A percentile compares a stretch with the other conserved stretches of the same genome.
These are phyloP conservation scores for Myopa testacea DNA, from an alignment of 2,888 invertebrate genomes.

Conservation along the genomic window DNA sequence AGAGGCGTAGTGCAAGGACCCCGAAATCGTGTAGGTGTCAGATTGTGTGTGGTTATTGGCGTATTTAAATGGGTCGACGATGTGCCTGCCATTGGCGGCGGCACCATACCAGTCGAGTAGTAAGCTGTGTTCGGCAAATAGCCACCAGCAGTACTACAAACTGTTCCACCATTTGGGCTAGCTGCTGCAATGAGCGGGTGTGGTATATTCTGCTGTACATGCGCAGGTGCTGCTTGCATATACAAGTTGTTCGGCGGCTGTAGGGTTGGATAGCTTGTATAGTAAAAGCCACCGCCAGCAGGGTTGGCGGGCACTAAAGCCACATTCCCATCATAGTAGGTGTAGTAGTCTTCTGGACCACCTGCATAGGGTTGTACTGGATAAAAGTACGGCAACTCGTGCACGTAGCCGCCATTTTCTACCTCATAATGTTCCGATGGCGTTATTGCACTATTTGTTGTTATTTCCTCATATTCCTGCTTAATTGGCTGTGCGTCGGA, in stretches of 20 bases:
- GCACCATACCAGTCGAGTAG: constrained; percentile 16
- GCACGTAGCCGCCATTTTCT: constrained; percentile 45
- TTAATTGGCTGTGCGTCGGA: constrained; percentile 14
- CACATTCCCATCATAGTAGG: constrained; percentile 51
- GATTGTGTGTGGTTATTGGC: constrained; percentile 1
- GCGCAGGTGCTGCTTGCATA: constrained; percentile 45
- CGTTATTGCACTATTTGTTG: neutral
- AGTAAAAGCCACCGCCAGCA: constrained; percentile 45
- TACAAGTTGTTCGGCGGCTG: constrained; percentile 46
- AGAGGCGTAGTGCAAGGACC: constrained; percentile 40
- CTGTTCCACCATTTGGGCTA: neutral
- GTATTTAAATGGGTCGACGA: constrained; percentile 8
- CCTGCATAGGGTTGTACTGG: constrained; percentile 45
- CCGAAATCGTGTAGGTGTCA: constrained; percentile 12
- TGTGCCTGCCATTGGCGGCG: neutral
- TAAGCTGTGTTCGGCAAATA: constrained; percentile 13
- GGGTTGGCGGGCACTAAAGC: constrained; percentile 47
- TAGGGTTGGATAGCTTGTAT: constrained; percentile 43
- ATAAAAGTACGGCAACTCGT: constrained; percentile 49
- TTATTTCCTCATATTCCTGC: constrained; percentile 18
- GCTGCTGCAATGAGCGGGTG: constrained; percentile 26
- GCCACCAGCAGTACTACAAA: constrained; percentile 3
- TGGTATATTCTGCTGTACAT: constrained; percentile 35
- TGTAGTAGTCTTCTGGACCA: constrained; percentile 51
- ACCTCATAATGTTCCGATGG: constrained; percentile 39